Percentiles rank a stretch among this genome's conserved stretches.
Evolutionary conservation across 2,888 invertebrate species (phyloP).

Genomic region (Drosophila koepferae): DNA sequence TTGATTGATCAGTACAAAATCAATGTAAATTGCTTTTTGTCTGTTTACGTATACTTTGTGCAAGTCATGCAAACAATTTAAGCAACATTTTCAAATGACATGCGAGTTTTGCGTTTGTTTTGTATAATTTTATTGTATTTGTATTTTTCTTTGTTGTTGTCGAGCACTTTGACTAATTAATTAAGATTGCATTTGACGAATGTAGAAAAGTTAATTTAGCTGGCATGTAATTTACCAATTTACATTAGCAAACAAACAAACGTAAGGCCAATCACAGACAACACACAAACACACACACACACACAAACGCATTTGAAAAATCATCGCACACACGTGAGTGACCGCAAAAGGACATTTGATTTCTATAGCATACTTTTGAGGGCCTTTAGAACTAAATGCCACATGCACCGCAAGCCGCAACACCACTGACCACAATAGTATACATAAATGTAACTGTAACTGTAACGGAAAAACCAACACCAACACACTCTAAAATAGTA

Average conservation of each 20-base stretch:
- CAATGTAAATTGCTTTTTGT: constrained; percentile 9
- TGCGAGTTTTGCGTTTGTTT: constrained; percentile 11
- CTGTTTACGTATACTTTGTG: constrained; percentile 7
- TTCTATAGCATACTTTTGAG: constrained; percentile 48
- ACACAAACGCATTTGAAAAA: not conserved
- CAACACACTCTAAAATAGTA: not conserved
- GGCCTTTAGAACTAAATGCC: constrained; percentile 24
- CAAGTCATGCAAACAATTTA: constrained; percentile 21
- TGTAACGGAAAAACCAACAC: not conserved
- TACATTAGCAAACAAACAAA: constrained; percentile 33
- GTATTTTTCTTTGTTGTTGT: no score
- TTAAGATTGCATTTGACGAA: constrained; percentile 27
- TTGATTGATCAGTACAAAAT: constrained; percentile 12
- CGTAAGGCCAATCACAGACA: constrained; percentile 11
- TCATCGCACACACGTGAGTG: constrained; percentile 12
- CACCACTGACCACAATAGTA: constrained; percentile 2
- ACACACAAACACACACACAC: not conserved
- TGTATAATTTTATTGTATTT: not conserved
- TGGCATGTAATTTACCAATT: constrained; percentile 52
- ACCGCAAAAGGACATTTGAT: constrained; percentile 35
- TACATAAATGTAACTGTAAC: constrained; percentile 2
- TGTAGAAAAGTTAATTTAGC: constrained; percentile 20
- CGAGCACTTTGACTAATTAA: constrained; percentile 47
- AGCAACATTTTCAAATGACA: constrained; percentile 24
- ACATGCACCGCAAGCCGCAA: constrained; percentile 9